Percentiles rank a stretch among this genome's conserved stretches.
phyloP scores from a whole-genome alignment of 2,113 vertebrate species.

The Lethenteron reissneri region DNA sequence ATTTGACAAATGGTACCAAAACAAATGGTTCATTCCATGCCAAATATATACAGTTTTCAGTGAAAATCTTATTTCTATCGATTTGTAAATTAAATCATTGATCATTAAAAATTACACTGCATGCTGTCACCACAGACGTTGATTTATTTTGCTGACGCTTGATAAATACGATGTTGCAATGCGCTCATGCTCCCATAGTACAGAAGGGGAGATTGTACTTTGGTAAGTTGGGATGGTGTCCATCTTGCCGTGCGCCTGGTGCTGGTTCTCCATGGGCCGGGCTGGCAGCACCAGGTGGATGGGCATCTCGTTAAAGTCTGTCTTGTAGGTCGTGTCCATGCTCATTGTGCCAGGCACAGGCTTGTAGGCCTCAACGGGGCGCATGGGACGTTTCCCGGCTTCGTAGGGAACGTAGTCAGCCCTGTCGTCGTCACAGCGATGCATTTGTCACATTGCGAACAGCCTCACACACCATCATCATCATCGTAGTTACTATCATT shows the following conservation, averaged over 20 bases:
- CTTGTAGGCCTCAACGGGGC: conserved; percentile 8
- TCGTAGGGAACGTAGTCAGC: conserved; percentile 19
- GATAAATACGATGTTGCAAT: conserved; percentile 11
- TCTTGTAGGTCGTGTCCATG: conserved; percentile 33
- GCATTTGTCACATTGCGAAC: not conserved
- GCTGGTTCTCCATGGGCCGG: conserved; percentile 25
- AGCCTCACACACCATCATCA: not conserved
- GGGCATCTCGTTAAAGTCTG: conserved; percentile 29
- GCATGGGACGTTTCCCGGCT: conserved; percentile 14
- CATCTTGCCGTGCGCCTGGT: conserved; percentile 22
- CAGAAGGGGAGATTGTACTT: conserved; percentile 22
- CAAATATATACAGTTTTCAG: conserved; percentile 23
- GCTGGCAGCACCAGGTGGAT: conserved; percentile 22
- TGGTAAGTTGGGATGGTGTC: conserved; percentile 46
- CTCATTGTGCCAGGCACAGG: conserved; percentile 19
- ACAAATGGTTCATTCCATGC: conserved; percentile 11
- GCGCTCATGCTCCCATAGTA: not conserved
- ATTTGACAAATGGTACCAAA: not conserved
- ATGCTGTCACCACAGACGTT: too few species aligned
- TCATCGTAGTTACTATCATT: not conserved
- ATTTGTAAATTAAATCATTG: conserved; percentile 15
- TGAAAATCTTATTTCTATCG: conserved; percentile 18
- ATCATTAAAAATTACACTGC: conserved; percentile 13
- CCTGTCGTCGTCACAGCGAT: conserved; percentile 14
- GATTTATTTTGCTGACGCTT: conserved; percentile 9